These are phyloP conservation scores for Machimus rusticus DNA, from an alignment of 2,888 invertebrate species.

Conservation along the genomic window DNA sequence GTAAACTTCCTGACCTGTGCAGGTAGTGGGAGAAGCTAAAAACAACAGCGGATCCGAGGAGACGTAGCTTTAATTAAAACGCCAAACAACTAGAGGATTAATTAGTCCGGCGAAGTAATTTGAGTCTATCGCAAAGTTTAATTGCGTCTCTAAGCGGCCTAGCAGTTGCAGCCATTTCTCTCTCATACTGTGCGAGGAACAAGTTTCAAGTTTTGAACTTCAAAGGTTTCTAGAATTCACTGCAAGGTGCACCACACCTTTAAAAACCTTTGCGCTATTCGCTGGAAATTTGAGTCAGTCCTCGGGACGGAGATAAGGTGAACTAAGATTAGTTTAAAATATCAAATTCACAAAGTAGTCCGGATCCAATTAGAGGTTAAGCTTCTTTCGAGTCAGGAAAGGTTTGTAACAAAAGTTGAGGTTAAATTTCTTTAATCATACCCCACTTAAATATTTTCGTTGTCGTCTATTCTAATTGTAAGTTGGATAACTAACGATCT, in stretches of 20 bases:
- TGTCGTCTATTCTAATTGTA: too few relatives aligned
- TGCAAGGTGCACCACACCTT: background rate
- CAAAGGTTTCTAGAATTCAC: background rate
- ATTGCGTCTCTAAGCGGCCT: background rate
- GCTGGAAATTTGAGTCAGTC: background rate
- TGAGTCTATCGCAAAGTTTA: conserved; percentile 22
- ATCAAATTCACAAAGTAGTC: background rate
- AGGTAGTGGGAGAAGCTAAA: background rate
- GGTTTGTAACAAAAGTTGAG: background rate
- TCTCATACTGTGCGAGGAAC: background rate
- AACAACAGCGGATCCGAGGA: background rate
- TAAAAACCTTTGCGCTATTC: background rate
- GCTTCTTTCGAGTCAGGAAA: background rate
- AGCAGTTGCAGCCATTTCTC: background rate
- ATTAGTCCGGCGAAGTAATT: conserved; percentile 19
- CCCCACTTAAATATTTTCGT: too few relatives aligned
- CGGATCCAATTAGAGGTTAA: background rate
- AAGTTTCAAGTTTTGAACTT: background rate
- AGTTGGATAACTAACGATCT: too few relatives aligned
- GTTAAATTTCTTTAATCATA: background rate
- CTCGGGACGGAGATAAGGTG: background rate
- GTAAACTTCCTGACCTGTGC: background rate
- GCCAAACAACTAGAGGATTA: background rate
- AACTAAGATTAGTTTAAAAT: background rate
- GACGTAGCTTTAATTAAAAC: conserved; percentile 9